Evolutionary conservation across 2,888 invertebrate species (phyloP), one percentile per base, ranked within the genome.

Genomic region (Abrostola tripartita): DNA sequence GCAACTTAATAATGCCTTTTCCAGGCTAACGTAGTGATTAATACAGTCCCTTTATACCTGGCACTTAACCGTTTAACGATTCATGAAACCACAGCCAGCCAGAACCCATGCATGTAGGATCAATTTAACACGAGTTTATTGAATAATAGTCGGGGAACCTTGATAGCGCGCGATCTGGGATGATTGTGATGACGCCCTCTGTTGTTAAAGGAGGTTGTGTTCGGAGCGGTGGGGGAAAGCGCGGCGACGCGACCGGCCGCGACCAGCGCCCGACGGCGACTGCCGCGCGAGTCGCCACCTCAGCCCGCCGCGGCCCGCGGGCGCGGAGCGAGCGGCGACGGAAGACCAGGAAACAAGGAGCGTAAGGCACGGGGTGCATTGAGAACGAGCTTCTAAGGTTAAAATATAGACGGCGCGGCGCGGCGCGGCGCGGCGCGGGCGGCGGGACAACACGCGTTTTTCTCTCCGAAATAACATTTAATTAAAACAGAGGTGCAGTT

Each of bases 201-300:
- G 69, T 65, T 68, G 67, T 61, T 61, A 42, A 57, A 58, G 62
- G 67, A 72, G 53, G 61, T 58, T 61, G 47, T 36, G 41, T 66
- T 37, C 58, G 72, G 54, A 52, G 36, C 6, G 49, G 37, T 40
- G 11, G 41, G 42, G n/a, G 50, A 9, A 24, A 47, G 61, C 59
- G 64, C 66, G 68, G 74, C 74, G 71, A 76, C 82, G 79, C 86
- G 84, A 75, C 82, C 86, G 81, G 77, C 69, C 84, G 81, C 83
- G 78, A 73, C 74, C 68, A 61, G 78, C 82, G 85, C 81, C 83
- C 78, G 83, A 74, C 79, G 76, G 74, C 85, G 77, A 81, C 79
- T 79, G 64, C 40, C 73, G 75, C 55, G 52, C 1, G 58, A 54
- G 57, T 50, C 12, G 38, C n/a, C n/a, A n/a, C n/a, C n/a, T n/a